phyloP scores from a whole-genome alignment of 2,113 vertebrate genomes.

The Trogon melanurus region DNA sequence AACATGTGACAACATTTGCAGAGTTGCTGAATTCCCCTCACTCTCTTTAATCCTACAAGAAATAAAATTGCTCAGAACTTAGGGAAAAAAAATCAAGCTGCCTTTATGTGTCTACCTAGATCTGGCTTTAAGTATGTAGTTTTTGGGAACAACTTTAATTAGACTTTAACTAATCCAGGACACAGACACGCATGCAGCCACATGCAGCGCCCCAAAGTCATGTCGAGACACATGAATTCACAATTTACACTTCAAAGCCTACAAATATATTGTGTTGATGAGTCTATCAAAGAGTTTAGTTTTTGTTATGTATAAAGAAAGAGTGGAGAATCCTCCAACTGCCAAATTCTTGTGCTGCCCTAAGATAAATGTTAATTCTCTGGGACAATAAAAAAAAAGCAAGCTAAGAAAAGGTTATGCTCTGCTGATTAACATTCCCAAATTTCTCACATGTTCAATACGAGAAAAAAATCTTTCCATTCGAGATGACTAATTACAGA shows the following conservation, averaged over 20 bases:
- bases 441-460: neutral
- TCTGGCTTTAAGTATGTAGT: neutral
- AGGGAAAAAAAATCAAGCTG: neutral
- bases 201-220: fast-evolving
- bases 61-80: neutral
- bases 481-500: constrained; percentile 17
- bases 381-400: neutral
- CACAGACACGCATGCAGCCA: fast-evolving
- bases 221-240: neutral
- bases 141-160: neutral
- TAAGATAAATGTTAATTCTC: constrained; percentile 46
- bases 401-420: constrained; percentile 45
- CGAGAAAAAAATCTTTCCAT: neutral
- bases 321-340: neutral
- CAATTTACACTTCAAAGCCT: constrained; percentile 32
- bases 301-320: neutral
- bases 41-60: neutral
- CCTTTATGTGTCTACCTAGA: neutral
- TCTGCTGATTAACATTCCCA: constrained; percentile 6
- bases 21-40: neutral
- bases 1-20: neutral
- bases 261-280: neutral
- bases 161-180: neutral
- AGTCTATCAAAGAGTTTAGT: neutral
- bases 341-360: neutral